Percentiles rank a stretch among this genome's conserved stretches.
Evolutionary conservation across 64 coral and sea anemone species (phyloP).

Genomic region (Porites australiensis): DNA sequence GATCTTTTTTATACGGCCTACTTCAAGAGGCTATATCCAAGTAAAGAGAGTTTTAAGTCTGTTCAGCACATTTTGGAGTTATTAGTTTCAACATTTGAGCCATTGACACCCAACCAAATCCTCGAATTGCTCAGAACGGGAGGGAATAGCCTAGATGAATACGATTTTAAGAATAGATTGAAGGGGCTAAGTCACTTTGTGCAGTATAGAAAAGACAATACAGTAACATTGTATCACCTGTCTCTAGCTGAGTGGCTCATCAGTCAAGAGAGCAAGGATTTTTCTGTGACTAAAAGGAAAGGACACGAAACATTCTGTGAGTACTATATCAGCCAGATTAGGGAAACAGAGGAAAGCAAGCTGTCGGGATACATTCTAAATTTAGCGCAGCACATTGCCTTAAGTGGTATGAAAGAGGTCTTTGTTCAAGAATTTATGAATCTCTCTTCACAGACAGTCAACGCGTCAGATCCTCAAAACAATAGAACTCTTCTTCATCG

Average conservation of each 20-base stretch:
- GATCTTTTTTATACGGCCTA: constrained; percentile 43
- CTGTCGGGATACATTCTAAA: not conserved
- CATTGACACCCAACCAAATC: constrained; percentile 28
- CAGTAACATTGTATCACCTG: constrained; percentile 35
- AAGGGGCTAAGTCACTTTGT: constrained; percentile 49
- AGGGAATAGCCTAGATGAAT: not conserved
- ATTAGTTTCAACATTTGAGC: constrained; percentile 38
- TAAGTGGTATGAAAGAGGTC: not conserved
- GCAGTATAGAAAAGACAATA: constrained; percentile 6
- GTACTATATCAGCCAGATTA: constrained; percentile 34
- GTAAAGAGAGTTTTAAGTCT: constrained; percentile 14
- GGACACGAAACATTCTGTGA: constrained; percentile 40
- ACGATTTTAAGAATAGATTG: constrained; percentile 52
- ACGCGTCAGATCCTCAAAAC: not conserved
- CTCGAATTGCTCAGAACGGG: constrained; percentile 10
- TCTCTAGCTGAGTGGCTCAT: constrained; percentile 71
- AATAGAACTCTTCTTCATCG: constrained; percentile 32
- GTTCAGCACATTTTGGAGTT: constrained; percentile 63
- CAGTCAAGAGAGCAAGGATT: not conserved
- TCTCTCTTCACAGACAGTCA: constrained; percentile 26
- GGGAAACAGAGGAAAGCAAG: not conserved
- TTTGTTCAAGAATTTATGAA: constrained; percentile 29
- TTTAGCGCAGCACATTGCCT: constrained; percentile 29
- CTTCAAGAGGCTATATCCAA: constrained; percentile 46
- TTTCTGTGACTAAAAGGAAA: constrained; percentile 38